Evolutionary conservation across 1,140 invertebrate species (phyloP).

Genomic region (Bombyx mandarina): DNA sequence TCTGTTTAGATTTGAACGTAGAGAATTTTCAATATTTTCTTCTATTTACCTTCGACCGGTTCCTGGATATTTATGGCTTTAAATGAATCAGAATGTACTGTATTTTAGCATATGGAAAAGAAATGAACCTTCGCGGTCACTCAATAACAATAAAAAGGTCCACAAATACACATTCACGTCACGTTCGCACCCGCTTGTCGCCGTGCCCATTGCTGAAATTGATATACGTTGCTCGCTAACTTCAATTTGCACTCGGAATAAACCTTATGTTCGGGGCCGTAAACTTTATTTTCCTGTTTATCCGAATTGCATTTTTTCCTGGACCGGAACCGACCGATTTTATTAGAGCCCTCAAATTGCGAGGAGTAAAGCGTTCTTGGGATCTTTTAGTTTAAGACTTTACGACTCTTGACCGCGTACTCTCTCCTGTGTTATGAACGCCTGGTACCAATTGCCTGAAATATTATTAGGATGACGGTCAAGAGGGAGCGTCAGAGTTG

Average conservation of each 20-base stretch:
- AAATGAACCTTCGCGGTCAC: conserved; percentile 28
- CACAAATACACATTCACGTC: conserved; percentile 46
- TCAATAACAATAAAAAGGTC: conserved; percentile 59
- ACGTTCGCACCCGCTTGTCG: conserved; percentile 51
- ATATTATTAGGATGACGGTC: conserved; percentile 45
- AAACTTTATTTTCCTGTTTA: conserved; percentile 21
- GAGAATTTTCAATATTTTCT: no score
- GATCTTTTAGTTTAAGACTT: neutral
- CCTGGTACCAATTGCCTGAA: conserved; percentile 61
- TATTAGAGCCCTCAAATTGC: conserved; percentile 21
- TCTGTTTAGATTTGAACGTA: no score
- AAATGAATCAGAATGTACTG: conserved; percentile 10
- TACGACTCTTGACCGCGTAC: conserved; percentile 34
- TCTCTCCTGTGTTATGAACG: conserved; percentile 42
- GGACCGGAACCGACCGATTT: conserved; percentile 18
- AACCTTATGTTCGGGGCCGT: conserved; percentile 19
- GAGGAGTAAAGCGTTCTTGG: no score
- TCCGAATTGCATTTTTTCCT: neutral
- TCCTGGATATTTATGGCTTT: neutral
- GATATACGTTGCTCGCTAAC: conserved; percentile 53
- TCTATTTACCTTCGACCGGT: no score
- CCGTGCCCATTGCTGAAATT: conserved; percentile 60
- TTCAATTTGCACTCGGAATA: conserved; percentile 9
- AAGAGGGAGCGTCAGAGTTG: conserved; percentile 27
- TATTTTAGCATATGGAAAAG: no score